Base-by-base conservation (phyloP, 2,113 vertebrate species). In the Callipepla squamata region DNA sequence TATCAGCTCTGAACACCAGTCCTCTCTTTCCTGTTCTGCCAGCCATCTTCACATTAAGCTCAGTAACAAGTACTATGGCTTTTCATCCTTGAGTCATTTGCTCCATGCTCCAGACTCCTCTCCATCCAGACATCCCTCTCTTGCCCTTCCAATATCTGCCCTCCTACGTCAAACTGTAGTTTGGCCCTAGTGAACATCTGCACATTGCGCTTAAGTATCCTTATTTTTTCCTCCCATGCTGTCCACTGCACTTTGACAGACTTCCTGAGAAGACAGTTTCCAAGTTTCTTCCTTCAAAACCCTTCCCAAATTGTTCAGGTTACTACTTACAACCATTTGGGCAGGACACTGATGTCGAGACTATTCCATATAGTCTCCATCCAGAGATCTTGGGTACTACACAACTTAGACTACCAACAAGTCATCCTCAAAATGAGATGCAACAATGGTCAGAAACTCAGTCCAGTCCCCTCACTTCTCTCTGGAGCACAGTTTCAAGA, bases 381-480 rank as follows among this genome's bases (percentile, higher is more conserved):
- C 6, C 45, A 58, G 14, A 74, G 30, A 9, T 75, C 36, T 44
- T 36, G 36, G 36, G 36, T 36, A 17, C 30, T 7, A 62, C 13
- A 20, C 30, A 62, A 21, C 0, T 0, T 44, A 47, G 70, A 36
- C 22, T 57, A 32, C 50, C 23, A 57, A 34, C 6, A 1, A 67
- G 11, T 9, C 51, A 51, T 47, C 30, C 55, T 48, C 50, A 51
- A 65, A 78, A 48, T 55, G 62, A 74, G 44, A 21, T 28, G 42
- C 23, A 18, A 1, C 1, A 1, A 34, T 17, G 18, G 10, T 2
- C 28, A 50, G 14, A 86, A 80, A 34, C 38, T 53, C 0, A 0
- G 12, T 12, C 12, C 11, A 1, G 15, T 50, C 20, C 21, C 16
- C 32, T 80, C 65, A 57, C 6, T 30, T 58, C 22, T 57, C 34